These are phyloP conservation scores for Tiphia femorata DNA, from an alignment of 2,888 invertebrate species.

Conservation along the genomic window DNA sequence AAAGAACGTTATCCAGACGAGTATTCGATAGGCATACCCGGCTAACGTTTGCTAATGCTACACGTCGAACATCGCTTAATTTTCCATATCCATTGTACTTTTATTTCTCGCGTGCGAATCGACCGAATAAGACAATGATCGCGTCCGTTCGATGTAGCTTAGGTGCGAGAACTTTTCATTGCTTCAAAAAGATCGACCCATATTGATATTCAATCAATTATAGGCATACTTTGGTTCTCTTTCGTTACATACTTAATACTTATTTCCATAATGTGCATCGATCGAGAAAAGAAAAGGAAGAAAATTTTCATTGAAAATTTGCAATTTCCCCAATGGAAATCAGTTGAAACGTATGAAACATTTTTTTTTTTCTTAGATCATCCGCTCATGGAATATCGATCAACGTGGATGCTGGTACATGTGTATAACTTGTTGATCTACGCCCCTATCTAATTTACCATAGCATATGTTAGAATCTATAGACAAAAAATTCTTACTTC, in stretches of 20 bases:
- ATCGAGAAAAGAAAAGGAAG: conserved; percentile 25
- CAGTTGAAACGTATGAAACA: conserved; percentile 20
- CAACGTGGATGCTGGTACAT: conserved; percentile 25
- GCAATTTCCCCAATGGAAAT: neutral
- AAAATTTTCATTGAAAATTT: conserved; percentile 23
- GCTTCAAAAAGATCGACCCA: conserved; percentile 30
- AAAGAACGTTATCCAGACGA: no score
- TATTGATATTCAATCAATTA: conserved; percentile 26
- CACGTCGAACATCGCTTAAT: conserved; percentile 14
- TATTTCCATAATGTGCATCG: conserved; percentile 19
- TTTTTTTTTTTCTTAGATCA: conserved; percentile 12
- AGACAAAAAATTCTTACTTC: conserved; percentile 31
- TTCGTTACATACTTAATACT: conserved; percentile 18
- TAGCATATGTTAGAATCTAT: conserved; percentile 35
- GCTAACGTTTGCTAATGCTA: conserved; percentile 19
- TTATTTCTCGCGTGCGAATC: neutral
- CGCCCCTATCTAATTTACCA: conserved; percentile 22
- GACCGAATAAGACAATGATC: conserved; percentile 8
- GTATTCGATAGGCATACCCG: no score
- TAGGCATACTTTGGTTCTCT: conserved; percentile 30
- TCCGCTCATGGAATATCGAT: conserved; percentile 28
- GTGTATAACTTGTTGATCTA: conserved; percentile 28
- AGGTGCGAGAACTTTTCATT: conserved; percentile 17
- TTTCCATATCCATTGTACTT: neutral
- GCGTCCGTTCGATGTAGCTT: conserved; percentile 8